Percentiles rank a stretch among this genome's conserved stretches.
Conservation (phyloP, 1,140 invertebrate species). For the Drosophila lowei region DNA sequence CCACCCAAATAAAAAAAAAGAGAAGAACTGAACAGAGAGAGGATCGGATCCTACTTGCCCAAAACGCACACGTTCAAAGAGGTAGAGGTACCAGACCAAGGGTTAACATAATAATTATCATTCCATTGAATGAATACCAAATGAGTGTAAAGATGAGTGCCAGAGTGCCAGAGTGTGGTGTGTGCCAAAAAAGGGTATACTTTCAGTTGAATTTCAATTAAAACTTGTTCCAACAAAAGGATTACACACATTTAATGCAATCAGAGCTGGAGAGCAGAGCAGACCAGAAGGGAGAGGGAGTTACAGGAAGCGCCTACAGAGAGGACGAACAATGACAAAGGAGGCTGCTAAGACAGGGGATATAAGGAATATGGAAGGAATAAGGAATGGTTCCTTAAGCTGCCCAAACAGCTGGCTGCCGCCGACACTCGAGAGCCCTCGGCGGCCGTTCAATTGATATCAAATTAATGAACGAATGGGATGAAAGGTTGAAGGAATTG, state of each 20-base stretch:
- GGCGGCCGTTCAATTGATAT: conserved; percentile 59
- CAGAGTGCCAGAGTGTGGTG: conserved; percentile 43
- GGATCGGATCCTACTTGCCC: conserved; percentile 62
- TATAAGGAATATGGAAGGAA: too few relatives aligned
- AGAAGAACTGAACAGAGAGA: conserved; percentile 3
- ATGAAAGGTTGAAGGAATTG: background rate
- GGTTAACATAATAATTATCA: conserved; percentile 79
- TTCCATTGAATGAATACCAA: conserved; percentile 53
- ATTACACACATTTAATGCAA: conserved; percentile 76
- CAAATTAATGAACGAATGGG: conserved; percentile 51
- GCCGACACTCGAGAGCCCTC: conserved; percentile 67
- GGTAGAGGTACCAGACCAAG: conserved; percentile 12
- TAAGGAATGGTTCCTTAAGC: conserved; percentile 3
- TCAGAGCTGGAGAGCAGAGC: conserved; percentile 43
- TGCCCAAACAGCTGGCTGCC: conserved; percentile 52
- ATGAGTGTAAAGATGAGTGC: conserved; percentile 31
- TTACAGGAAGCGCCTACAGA: conserved; percentile 75
- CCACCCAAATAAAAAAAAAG: conserved; percentile 26
- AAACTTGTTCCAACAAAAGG: conserved; percentile 70
- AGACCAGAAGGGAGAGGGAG: conserved; percentile 28
- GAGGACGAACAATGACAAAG: conserved; percentile 21
- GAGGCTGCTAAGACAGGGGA: conserved; percentile 12
- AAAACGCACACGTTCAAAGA: conserved; percentile 74
- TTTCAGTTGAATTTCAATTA: conserved; percentile 77
- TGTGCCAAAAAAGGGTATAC: conserved; percentile 69